Conservation (phyloP, 2,113 vertebrate species). For the Turnix velox region DNA sequence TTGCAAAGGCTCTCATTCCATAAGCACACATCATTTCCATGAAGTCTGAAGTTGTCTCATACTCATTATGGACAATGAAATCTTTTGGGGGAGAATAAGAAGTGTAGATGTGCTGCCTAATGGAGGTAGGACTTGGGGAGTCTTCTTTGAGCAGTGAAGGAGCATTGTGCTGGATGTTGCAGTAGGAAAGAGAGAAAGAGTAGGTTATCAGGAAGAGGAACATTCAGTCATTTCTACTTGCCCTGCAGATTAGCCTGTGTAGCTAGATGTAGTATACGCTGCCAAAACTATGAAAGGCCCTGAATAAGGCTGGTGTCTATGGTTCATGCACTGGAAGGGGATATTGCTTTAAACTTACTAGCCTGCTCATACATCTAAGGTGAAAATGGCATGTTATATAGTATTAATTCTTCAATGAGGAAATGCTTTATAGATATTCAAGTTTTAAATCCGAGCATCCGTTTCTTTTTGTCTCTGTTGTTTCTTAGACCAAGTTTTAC, state of each 20-base stretch:
- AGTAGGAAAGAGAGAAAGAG: not conserved
- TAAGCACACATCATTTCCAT: accelerated
- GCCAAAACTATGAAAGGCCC: not conserved
- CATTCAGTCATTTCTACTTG: not conserved
- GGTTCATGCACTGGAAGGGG: not conserved
- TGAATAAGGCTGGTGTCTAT: not conserved
- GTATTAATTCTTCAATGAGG: not conserved
- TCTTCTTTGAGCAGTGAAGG: not conserved
- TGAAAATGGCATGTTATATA: not conserved
- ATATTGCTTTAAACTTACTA: not conserved
- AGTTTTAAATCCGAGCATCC: not conserved
- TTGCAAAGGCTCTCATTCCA: not conserved
- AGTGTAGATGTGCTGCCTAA: not conserved
- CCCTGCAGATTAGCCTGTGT: not conserved
- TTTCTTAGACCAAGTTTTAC: not conserved
- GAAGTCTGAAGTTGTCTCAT: not conserved
- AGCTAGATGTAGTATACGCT: not conserved
- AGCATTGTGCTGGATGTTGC: not conserved
- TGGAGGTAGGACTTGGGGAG: not conserved
- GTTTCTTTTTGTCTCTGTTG: not conserved
- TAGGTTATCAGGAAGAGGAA: not conserved
- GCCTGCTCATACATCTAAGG: not conserved
- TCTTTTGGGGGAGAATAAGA: not conserved
- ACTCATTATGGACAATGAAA: not conserved
- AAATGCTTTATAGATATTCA: not conserved